A percentile compares a stretch with the other conserved stretches of the same genome.
phyloP scores from a whole-genome alignment of 2,888 invertebrate species.

The Lordiphosa andalusiaca region DNA sequence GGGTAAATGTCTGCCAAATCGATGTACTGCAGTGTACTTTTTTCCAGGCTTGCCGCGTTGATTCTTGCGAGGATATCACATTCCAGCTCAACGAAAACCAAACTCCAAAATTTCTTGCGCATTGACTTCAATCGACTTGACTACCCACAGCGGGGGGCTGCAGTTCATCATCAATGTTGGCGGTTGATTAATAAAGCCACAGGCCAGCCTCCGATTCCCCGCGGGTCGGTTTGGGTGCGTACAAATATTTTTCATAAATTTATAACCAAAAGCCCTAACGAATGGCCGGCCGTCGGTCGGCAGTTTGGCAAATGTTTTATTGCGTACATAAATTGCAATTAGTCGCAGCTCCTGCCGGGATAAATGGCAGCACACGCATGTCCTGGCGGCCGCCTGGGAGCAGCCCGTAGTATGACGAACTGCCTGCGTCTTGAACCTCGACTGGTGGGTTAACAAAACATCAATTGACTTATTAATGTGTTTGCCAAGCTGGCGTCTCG shows the following conservation, averaged over 20 bases:
- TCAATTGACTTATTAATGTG: conserved; percentile 72
- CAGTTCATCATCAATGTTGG: conserved; percentile 12
- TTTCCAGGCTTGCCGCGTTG: conserved; percentile 39
- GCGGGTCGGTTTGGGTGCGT: conserved; percentile 5
- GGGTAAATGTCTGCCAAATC: no score
- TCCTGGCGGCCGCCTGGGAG: conserved; percentile 43
- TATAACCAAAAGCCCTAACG: conserved; percentile 63
- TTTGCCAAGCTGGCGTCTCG: conserved; percentile 24
- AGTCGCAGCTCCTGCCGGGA: conserved; percentile 64
- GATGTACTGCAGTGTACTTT: conserved; percentile 29
- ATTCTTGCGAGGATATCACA: conserved; percentile 49
- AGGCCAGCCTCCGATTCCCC: conserved; percentile 28
- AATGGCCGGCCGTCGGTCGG: conserved; percentile 41
- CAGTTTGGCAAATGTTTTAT: conserved; percentile 70
- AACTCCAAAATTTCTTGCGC: conserved; percentile 50
- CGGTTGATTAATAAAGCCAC: conserved; percentile 64
- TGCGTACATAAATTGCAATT: conserved; percentile 74
- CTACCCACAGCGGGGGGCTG: conserved; percentile 12
- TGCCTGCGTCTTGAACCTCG: conserved; percentile 20
- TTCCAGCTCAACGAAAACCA: conserved; percentile 53
- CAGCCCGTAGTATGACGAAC: conserved; percentile 53
- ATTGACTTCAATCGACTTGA: conserved; percentile 52
- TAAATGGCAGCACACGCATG: conserved; percentile 61
- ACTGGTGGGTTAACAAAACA: conserved; percentile 69
- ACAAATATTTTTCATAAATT: conserved; percentile 65